Conservation (phyloP, 2,797 vertebrate species). For the Threskiornis aethiopicus region DNA sequence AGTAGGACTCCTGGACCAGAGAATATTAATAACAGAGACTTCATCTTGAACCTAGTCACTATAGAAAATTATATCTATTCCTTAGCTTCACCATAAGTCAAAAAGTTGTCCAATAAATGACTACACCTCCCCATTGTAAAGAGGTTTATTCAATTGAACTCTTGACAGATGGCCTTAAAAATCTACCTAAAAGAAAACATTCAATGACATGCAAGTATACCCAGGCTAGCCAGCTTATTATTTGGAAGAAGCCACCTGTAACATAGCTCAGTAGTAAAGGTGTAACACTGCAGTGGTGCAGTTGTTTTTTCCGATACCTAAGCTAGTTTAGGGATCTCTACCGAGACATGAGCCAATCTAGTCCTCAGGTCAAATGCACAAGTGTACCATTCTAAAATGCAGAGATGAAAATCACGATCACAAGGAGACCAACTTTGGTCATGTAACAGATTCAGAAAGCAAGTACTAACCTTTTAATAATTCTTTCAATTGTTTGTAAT, state of each 20-base stretch:
- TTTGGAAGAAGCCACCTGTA: not conserved
- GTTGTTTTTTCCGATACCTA: not conserved
- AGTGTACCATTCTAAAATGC: not conserved
- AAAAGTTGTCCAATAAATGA: not conserved
- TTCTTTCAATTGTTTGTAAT: not conserved
- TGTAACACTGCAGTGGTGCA: not conserved
- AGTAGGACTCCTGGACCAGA: not conserved
- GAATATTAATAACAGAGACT: not conserved
- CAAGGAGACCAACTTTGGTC: not conserved
- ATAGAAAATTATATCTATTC: not conserved
- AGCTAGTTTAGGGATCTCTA: not conserved
- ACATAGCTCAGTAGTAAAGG: not conserved
- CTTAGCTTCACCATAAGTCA: not conserved
- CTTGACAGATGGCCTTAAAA: not conserved
- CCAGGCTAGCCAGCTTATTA: not conserved
- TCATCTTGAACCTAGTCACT: not conserved
- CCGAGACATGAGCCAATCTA: not conserved
- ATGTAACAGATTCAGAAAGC: not conserved
- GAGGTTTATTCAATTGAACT: not conserved
- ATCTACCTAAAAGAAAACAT: not conserved
- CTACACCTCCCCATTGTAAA: not conserved
- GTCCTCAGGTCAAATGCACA: fast-evolving
- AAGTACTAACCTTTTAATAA: not conserved
- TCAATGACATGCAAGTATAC: not conserved
- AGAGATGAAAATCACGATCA: not conserved